These are phyloP conservation scores for Bicyclus anynana DNA, from an alignment of 1,140 invertebrate genomes.

Conservation along the genomic window DNA sequence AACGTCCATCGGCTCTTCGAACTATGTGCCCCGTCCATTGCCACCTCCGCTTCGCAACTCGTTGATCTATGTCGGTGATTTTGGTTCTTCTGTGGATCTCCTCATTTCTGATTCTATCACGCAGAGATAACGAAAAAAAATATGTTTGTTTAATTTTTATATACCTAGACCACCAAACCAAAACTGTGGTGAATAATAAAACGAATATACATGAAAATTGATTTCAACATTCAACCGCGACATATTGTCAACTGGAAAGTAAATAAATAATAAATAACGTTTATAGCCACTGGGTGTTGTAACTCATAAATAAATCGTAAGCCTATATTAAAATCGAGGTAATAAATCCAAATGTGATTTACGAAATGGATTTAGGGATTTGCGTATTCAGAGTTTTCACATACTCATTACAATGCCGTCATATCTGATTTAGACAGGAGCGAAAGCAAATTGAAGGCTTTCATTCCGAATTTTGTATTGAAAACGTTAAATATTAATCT, in stretches of 20 bases:
- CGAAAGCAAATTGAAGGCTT: constrained; percentile 1
- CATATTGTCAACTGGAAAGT: neutral
- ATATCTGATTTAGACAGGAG: constrained; percentile 14
- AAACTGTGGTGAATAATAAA: neutral
- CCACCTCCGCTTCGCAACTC: too few relatives aligned
- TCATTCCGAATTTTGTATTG: neutral
- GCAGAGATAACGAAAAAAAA: too few relatives aligned
- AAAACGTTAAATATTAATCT: constrained; percentile 15
- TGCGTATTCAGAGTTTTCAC: constrained; percentile 11
- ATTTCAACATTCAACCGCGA: neutral
- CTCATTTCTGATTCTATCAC: too few relatives aligned
- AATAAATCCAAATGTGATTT: constrained; percentile 16
- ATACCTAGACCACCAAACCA: too few relatives aligned
- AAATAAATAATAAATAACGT: neutral
- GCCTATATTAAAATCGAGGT: constrained; percentile 12
- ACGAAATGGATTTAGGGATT: constrained; percentile 14
- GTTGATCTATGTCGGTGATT: too few relatives aligned
- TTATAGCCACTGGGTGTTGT: neutral
- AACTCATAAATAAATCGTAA: neutral
- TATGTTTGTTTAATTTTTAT: too few relatives aligned
- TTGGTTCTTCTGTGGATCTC: too few relatives aligned
- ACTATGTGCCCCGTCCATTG: too few relatives aligned
- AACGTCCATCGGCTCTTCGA: too few relatives aligned
- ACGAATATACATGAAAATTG: neutral
- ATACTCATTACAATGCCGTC: constrained; percentile 11